Conservation (phyloP, 2,797 vertebrate species). For the Rousettus madagascariensis region DNA sequence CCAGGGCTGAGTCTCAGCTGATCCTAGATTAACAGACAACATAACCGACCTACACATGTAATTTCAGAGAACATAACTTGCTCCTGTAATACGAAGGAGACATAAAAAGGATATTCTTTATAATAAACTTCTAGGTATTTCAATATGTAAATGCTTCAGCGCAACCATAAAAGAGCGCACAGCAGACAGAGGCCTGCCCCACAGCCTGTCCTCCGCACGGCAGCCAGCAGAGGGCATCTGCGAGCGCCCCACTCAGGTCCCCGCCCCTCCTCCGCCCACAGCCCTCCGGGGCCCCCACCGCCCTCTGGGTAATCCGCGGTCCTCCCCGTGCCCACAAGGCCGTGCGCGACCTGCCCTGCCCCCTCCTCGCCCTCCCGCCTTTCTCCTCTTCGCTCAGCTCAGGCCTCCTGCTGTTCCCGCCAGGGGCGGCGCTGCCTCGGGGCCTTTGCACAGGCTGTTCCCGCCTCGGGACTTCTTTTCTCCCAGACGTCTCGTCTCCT, state of each 20-base stretch:
- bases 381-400: background rate
- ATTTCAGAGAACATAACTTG: background rate
- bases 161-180: background rate
- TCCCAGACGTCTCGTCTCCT: background rate
- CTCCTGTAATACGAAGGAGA: background rate
- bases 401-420: background rate
- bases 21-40: background rate
- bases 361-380: background rate
- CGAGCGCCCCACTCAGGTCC: background rate
- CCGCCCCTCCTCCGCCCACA: background rate
- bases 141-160: background rate
- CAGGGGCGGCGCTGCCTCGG: background rate
- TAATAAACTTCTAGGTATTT: background rate
- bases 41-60: background rate
- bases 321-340: background rate
- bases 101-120: background rate
- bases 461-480: background rate
- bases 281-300: background rate
- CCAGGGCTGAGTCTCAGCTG: background rate
- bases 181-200: background rate
- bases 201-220: background rate
- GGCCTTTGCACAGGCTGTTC: background rate
- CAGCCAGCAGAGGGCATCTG: background rate
- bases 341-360: fast-evolving
- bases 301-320: background rate